phyloP scores from a whole-genome alignment of 2,888 invertebrate species.

The Acanthosoma haemorrhoidale region DNA sequence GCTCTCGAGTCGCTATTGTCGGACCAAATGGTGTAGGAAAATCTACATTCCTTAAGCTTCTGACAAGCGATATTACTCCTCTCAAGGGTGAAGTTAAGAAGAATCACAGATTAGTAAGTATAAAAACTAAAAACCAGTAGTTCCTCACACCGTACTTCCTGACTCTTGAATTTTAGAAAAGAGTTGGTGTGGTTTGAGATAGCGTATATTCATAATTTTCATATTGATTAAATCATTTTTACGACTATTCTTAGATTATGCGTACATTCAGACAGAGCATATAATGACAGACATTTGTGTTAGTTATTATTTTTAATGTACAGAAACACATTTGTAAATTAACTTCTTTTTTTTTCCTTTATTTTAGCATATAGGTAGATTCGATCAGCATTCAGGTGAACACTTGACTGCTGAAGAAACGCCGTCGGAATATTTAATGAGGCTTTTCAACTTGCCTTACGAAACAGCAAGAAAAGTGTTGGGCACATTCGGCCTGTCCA shows the following conservation, averaged over 20 bases:
- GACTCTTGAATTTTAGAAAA: no score
- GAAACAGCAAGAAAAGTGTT: constrained; percentile 87
- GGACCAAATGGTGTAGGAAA: constrained; percentile 99
- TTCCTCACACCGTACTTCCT: no score
- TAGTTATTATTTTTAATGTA: no score
- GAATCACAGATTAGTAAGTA: constrained; percentile 83
- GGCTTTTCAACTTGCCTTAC: constrained; percentile 69
- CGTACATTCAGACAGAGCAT: no score
- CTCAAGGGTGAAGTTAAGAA: constrained; percentile 76
- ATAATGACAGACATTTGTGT: no score
- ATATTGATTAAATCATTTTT: no score
- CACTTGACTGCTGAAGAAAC: constrained; percentile 95
- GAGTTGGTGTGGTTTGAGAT: no score
- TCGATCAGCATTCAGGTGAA: constrained; percentile 99
- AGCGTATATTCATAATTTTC: no score
- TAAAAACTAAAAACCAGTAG: no score
- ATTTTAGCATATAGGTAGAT: constrained; percentile 77
- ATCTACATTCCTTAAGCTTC: constrained; percentile 92
- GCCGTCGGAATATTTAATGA: constrained; percentile 90
- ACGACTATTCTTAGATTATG: no score
- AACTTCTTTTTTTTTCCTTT: no score
- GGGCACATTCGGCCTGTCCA: constrained; percentile 93
- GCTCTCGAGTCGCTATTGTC: constrained; percentile 80
- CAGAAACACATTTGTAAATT: no score
- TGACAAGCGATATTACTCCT: constrained; percentile 80